Percentiles rank a stretch among this genome's conserved stretches.
Evolutionary conservation across 2,797 vertebrate genomes (phyloP).

Genomic region (Peromyscus melanophrys): DNA sequence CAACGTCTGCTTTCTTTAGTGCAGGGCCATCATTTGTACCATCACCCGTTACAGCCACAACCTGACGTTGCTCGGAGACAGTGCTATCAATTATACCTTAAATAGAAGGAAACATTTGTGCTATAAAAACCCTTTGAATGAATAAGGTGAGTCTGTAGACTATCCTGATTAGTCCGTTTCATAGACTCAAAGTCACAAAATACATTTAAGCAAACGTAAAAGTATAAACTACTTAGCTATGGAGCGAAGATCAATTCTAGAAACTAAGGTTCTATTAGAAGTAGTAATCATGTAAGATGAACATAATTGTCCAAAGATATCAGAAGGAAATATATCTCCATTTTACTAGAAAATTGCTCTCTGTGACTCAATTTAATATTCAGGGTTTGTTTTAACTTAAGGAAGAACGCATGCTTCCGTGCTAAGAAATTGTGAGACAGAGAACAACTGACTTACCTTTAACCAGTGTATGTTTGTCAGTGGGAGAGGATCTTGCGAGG

Average conservation of each 20-base stretch:
- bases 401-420: not conserved
- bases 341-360: constrained; percentile 47
- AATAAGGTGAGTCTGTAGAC: constrained; percentile 52
- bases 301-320: not conserved
- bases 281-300: constrained; percentile 31
- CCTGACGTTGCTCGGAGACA: constrained; percentile 96
- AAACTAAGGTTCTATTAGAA: constrained; percentile 33
- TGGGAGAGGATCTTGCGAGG: constrained; percentile 99
- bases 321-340: constrained; percentile 38
- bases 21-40: constrained; percentile 99
- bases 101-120: constrained; percentile 79
- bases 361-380: constrained; percentile 46
- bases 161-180: not conserved
- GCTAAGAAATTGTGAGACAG: not conserved
- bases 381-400: constrained; percentile 30
- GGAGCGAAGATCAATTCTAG: constrained; percentile 2
- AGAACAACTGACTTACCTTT: constrained; percentile 92
- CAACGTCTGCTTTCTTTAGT: constrained; percentile 99
- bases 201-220: constrained; percentile 28
- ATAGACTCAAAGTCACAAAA: constrained; percentile 49
- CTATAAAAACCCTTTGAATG: constrained; percentile 51
- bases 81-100: constrained; percentile 99
- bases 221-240: not conserved
- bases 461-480: constrained; percentile 99
- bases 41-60: constrained; percentile 99